These are phyloP conservation scores for Thereva nobilitata DNA, from an alignment of 2,888 invertebrate species.

Conservation along the genomic window DNA sequence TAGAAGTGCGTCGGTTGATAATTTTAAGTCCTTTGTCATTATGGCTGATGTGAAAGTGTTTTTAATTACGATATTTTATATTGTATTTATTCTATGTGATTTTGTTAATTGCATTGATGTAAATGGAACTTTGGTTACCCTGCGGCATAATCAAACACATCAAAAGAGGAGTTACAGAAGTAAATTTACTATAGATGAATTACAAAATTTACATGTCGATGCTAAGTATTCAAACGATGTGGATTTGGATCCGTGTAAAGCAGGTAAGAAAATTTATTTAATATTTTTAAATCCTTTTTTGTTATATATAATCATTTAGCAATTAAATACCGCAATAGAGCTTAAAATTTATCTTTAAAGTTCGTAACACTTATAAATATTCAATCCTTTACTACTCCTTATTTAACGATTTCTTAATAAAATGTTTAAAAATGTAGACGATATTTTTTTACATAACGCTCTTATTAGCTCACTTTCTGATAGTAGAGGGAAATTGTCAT, in stretches of 20 bases:
- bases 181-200: slow-evolving; percentile 69
- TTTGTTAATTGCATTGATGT: slow-evolving; percentile 12
- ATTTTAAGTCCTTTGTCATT: no score
- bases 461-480: no score
- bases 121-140: slow-evolving; percentile 6
- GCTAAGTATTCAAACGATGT: slow-evolving; percentile 73
- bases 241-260: slow-evolving; percentile 85
- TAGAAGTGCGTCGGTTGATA: no score
- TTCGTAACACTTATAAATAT: no score
- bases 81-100: slow-evolving; percentile 8
- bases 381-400: no score
- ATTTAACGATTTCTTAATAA: no score
- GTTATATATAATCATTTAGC: neutral
- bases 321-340: no score
- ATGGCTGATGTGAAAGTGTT: slow-evolving; percentile 3
- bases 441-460: no score
- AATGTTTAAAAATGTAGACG: no score
- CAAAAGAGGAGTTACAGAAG: slow-evolving; percentile 46
- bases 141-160: slow-evolving; percentile 37
- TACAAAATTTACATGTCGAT: slow-evolving; percentile 68
- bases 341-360: no score
- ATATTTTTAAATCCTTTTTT: neutral
- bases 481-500: no score
- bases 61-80: slow-evolving; percentile 13
- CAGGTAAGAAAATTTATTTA: slow-evolving; percentile 66